Evolutionary conservation across 2,113 vertebrate species (phyloP).

Genomic region (Eleginops maclovinus): DNA sequence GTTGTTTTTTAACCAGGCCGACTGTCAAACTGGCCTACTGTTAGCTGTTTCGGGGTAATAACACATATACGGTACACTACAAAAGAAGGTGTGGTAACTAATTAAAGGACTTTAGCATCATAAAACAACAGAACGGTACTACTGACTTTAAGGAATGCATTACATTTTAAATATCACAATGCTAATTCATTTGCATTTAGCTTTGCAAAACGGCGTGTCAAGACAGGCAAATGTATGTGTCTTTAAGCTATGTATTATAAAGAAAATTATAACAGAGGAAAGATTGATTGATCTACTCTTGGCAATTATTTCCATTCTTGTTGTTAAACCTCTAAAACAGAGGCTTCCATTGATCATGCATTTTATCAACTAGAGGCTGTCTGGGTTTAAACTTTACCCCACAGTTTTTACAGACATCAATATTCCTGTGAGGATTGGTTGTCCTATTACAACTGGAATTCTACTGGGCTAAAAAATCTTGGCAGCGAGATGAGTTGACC

Average conservation of each 20-base stretch:
- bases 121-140: neutral
- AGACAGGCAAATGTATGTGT: conserved; percentile 20
- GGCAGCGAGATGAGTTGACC: conserved; percentile 77
- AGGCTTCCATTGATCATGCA: conserved; percentile 35
- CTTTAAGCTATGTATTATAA: neutral
- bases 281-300: conserved; percentile 40
- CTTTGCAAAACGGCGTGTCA: conserved; percentile 6
- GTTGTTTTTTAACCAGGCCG: neutral
- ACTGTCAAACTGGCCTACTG: conserved; percentile 12
- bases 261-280: neutral
- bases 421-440: conserved; percentile 46
- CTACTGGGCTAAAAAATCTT: conserved; percentile 59
- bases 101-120: neutral
- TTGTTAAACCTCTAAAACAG: conserved; percentile 40
- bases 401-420: conserved; percentile 20
- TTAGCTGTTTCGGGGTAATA: conserved; percentile 6
- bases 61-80: neutral
- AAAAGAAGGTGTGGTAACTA: neutral
- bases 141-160: neutral
- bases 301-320: conserved; percentile 22
- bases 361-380: conserved; percentile 7
- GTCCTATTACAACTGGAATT: conserved; percentile 65
- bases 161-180: neutral
- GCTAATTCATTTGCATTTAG: neutral
- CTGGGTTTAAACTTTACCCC: conserved; percentile 27